A percentile compares a stretch with the other conserved stretches of the same genome.
These are phyloP conservation scores for Lydus trimaculatus DNA, from an alignment of 2,888 invertebrate species.

Conservation along the genomic window DNA sequence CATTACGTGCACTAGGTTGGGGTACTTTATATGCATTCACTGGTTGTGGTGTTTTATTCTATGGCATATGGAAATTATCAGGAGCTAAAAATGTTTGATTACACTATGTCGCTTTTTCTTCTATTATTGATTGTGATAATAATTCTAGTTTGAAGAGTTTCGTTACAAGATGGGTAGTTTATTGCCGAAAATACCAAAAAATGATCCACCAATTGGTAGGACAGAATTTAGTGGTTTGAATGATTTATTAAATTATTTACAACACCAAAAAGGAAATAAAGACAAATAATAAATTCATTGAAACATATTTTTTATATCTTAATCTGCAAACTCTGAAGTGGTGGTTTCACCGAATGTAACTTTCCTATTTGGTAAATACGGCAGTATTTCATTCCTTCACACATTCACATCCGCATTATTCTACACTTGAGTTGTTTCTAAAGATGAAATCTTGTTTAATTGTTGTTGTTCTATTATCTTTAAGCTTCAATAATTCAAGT, in stretches of 20 bases:
- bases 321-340: background rate
- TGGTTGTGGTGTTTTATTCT: constrained; percentile 83
- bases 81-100: constrained; percentile 78
- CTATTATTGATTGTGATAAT: background rate
- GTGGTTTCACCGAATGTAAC: no score
- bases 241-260: constrained; percentile 82
- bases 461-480: background rate
- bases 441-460: background rate
- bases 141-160: constrained; percentile 79
- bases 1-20: constrained; percentile 85
- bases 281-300: constrained; percentile 45
- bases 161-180: constrained; percentile 78
- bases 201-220: constrained; percentile 79
- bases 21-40: constrained; percentile 87
- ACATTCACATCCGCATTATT: background rate
- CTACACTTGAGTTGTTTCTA: background rate
- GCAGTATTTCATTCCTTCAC: no score
- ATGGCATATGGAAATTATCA: constrained; percentile 86
- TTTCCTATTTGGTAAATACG: no score
- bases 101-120: background rate
- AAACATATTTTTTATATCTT: no score
- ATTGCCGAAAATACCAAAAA: constrained; percentile 79
- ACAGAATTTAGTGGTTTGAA: constrained; percentile 87
- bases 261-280: constrained; percentile 61
- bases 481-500: background rate